phyloP scores from a whole-genome alignment of 1,140 invertebrate species.

The Zaprionus davidi region DNA sequence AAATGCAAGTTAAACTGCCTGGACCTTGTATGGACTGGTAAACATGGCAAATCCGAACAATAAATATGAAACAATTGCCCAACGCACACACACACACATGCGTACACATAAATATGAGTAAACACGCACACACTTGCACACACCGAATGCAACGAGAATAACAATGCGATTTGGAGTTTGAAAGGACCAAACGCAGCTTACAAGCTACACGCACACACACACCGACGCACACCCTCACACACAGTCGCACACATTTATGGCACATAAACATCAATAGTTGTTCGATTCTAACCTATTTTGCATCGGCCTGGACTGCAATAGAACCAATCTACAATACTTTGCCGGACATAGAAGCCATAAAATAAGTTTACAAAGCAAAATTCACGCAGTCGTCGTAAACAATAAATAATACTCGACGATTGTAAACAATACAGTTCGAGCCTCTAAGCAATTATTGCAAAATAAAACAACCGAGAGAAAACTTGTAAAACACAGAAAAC shows the following conservation, averaged over 20 bases:
- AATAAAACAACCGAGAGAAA: not conserved
- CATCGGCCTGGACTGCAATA: slow-evolving; percentile 21
- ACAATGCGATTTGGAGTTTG: slow-evolving; percentile 61
- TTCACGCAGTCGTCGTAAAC: slow-evolving; percentile 4
- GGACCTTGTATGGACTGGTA: slow-evolving; percentile 35
- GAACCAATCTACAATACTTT: not conserved
- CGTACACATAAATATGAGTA: not conserved
- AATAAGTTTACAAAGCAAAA: not conserved
- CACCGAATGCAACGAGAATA: slow-evolving; percentile 53
- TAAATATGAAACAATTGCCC: slow-evolving; percentile 70
- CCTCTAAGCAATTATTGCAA: not conserved
- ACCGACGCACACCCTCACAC: slow-evolving; percentile 1
- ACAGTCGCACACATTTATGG: slow-evolving; percentile 45
- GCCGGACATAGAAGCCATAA: slow-evolving; percentile 6
- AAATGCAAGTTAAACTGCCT: slow-evolving; percentile 1
- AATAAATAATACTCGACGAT: not conserved
- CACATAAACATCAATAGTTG: slow-evolving; percentile 66
- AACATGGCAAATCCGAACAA: slow-evolving; percentile 69
- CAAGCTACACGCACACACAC: slow-evolving; percentile 44
- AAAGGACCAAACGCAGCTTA: slow-evolving; percentile 66
- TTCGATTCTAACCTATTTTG: slow-evolving; percentile 61
- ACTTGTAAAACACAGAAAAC: not conserved
- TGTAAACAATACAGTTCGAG: not conserved
- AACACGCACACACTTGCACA: slow-evolving; percentile 46
- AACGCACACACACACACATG: slow-evolving; percentile 10